Base-by-base conservation (phyloP, 2,888 invertebrate species). In the Meganola albula region DNA sequence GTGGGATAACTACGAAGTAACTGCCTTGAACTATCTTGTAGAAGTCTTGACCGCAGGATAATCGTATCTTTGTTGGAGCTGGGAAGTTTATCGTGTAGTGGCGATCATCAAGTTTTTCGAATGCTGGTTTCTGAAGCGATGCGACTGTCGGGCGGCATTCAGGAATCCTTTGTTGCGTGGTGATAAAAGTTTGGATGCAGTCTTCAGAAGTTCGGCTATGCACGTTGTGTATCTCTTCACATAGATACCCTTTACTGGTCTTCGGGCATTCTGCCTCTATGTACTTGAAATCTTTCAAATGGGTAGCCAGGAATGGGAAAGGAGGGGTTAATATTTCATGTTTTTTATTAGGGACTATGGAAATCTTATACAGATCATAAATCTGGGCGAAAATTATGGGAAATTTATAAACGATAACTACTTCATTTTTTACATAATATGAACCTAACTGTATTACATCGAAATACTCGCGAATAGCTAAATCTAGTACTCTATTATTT, bases 351-450 rank as follows among this genome's bases (percentile, higher is more conserved):
- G 27, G 18, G n/a, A 24, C 24, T 9, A 30, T 7, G 3, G 31
- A 24, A 34, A 37, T 7, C 33, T 28, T 23, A 21, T 18, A 21
- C 30, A 40, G 10, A 10, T 16, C 3, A 30, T 33, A 8, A 27
- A 24, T 12, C n/a, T n/a, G n/a, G n/a, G n/a, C n/a, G n/a, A n/a
- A n/a, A n/a, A n/a, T n/a, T n/a, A n/a, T n/a, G n/a, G n/a, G n/a
- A 33, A 34, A 10, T 31, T 38, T 16, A 27, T 31, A 27, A 28
- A 27, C 28, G 27, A 34, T 22, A 24, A 34, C 35, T 35, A 35
- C 33, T 9, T 27, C 5, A 10, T 24, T 29, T 6, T 27, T 20
- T 13, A 12, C 12, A 28, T 27, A 35, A 10, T 12, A 35, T 14
- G 22, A 35, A 7, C 34, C 30, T 7, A 14, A 12, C 26, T 23